Percentiles rank a stretch among this genome's conserved stretches.
These are phyloP conservation scores for Enteromius radiatus DNA, from an alignment of 2,797 vertebrate genomes.

Conservation along the genomic window DNA sequence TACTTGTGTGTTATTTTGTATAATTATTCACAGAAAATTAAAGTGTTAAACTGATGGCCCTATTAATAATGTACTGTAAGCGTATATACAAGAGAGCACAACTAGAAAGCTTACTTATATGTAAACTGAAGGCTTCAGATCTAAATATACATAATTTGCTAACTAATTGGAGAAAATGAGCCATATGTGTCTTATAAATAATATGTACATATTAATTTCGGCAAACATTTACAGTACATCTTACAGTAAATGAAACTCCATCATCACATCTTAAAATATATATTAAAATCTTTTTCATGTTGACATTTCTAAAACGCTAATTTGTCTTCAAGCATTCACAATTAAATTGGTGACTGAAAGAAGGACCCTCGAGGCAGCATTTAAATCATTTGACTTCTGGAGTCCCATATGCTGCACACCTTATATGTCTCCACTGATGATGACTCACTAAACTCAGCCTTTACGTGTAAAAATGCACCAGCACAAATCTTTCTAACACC, in stretches of 20 bases:
- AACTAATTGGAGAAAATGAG: not conserved
- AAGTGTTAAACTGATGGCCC: not conserved
- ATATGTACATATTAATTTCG: not conserved
- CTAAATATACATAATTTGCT: not conserved
- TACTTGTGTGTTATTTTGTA: not conserved
- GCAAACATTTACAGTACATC: not conserved
- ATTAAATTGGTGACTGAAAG: not conserved
- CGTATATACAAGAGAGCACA: not conserved
- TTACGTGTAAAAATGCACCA: slow-evolving; percentile 55
- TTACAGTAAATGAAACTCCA: not conserved
- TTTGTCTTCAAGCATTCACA: slow-evolving; percentile 8
- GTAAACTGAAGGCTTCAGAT: not conserved
- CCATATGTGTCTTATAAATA: not conserved
- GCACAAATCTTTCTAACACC: slow-evolving; percentile 77
- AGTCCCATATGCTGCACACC: slow-evolving; percentile 28
- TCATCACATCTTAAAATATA: not conserved
- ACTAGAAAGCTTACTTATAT: not conserved
- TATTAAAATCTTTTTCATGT: not conserved
- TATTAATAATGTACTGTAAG: not conserved
- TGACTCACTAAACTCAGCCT: slow-evolving; percentile 30
- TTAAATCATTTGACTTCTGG: slow-evolving; percentile 17
- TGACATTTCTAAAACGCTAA: slow-evolving; percentile 13
- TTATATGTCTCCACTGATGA: slow-evolving; percentile 25
- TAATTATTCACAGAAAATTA: not conserved
- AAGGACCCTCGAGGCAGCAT: slow-evolving; percentile 11